phyloP scores from a whole-genome alignment of 1,140 invertebrate genomes.

The Meloidogyne exigua region DNA sequence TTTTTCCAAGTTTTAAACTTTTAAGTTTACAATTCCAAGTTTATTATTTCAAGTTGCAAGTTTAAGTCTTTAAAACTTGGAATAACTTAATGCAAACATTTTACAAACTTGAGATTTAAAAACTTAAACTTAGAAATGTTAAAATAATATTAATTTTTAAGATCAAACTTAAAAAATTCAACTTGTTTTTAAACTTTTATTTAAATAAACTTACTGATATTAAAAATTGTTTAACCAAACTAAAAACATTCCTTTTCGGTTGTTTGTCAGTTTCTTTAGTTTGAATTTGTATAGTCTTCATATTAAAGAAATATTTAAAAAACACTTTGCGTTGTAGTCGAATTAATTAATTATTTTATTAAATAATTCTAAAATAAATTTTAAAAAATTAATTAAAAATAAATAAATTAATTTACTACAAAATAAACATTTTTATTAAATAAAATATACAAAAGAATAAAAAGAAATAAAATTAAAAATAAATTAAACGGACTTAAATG shows the following conservation, averaged over 20 bases:
- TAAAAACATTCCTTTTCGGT: not conserved
- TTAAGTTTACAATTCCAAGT: too few species aligned
- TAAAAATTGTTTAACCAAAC: not conserved
- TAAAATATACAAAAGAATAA: not conserved
- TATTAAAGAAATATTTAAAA: not conserved
- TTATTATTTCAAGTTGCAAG: too few species aligned
- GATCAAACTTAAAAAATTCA: not conserved
- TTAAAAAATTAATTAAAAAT: not conserved
- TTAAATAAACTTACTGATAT: not conserved
- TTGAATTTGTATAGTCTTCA: not conserved
- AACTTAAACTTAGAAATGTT: too few species aligned
- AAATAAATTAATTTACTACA: not conserved
- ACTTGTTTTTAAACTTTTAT: too few species aligned
- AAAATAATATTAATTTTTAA: not conserved
- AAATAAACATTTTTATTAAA: not conserved
- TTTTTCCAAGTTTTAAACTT: too few species aligned
- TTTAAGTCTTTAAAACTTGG: too few species aligned
- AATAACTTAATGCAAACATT: too few species aligned
- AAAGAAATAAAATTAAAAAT: not conserved
- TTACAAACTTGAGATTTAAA: too few species aligned
- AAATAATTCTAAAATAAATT: not conserved
- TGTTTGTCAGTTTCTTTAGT: not conserved
- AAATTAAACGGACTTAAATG: slow-evolving; percentile 9
- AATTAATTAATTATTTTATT: not conserved
- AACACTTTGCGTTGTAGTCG: too few species aligned